Evolutionary conservation across 2,888 invertebrate species (phyloP), one percentile per base, ranked within the genome.

Genomic region (Aricia artaxerxes): DNA sequence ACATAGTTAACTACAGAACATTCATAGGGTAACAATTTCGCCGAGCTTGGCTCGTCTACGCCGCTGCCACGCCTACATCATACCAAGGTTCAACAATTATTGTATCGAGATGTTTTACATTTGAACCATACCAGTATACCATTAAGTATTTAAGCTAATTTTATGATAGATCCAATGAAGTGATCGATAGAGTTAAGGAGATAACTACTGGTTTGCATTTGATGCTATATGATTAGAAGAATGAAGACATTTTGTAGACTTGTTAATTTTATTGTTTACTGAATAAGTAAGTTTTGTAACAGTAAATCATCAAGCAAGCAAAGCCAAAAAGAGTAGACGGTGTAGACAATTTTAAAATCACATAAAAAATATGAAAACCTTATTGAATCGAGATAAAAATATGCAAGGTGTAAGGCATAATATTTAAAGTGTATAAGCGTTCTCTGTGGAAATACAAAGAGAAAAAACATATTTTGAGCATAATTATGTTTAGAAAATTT

Each of bases 41-140:
- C 75, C 35, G 5, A 24, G 13, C 16, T 35, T 7, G 6, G 49
- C 35, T 24, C 57, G 35, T 57, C 76, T 76, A 31, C 11, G 35
- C 57, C 76, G 53, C n/a, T 5, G 35, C 76, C 76, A 76, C 53
- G 76, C 76, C 76, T 76, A 40, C n/a, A 53, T 49, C 53, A 1
- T 0, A 31, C 76, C 76, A 76, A 76, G 76, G 76, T 35, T 76
- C 57, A 75, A 75, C 75, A 75, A 75, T 75, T 75, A 57, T 35
- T 76, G 76, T 76, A 76, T 76, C 76, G 53, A 76, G 57, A 31
- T 75, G 75, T 75, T 76, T 76, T 57, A 53, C 57, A 53, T 75
- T 57, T 76, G 76, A 76, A 57, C 53, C 35, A 53, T 76, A 16
- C 76, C 76, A 76, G 57, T 76, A 57, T 53, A 16, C 13, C 57